phyloP scores from a whole-genome alignment of 2,797 vertebrate genomes.

The Rallus crepitans region DNA sequence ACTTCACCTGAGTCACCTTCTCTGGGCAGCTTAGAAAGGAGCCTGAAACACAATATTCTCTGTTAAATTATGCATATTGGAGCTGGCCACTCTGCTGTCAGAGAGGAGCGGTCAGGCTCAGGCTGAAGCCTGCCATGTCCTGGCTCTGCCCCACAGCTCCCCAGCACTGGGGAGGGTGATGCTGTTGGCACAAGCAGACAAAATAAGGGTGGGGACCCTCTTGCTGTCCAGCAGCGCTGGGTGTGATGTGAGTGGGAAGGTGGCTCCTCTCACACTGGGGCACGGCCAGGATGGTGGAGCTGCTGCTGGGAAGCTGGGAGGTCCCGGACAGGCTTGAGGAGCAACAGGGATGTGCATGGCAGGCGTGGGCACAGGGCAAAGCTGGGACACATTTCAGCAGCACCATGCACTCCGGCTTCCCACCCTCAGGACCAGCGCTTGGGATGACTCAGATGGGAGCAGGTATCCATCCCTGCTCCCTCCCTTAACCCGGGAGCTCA shows the following conservation, averaged over 20 bases:
- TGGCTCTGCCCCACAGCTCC: background rate
- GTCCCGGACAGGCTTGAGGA: background rate
- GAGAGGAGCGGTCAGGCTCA: rapidly evolving
- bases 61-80: background rate
- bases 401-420: rapidly evolving
- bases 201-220: rapidly evolving
- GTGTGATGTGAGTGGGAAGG: background rate
- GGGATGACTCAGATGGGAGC: background rate
- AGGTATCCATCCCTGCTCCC: background rate
- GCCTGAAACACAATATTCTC: background rate
- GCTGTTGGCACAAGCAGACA: background rate
- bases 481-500: background rate
- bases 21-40: background rate
- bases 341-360: rapidly evolving
- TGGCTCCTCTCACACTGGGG: rapidly evolving
- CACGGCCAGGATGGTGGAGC: background rate
- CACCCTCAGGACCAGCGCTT: rapidly evolving
- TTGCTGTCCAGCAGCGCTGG: background rate
- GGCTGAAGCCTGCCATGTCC: background rate
- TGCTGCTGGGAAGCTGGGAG: background rate
- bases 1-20: background rate
- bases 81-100: background rate
- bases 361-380: background rate
- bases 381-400: background rate
- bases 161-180: rapidly evolving